phyloP scores from a whole-genome alignment of 1,140 invertebrate species.

The Zophobas atratus region DNA sequence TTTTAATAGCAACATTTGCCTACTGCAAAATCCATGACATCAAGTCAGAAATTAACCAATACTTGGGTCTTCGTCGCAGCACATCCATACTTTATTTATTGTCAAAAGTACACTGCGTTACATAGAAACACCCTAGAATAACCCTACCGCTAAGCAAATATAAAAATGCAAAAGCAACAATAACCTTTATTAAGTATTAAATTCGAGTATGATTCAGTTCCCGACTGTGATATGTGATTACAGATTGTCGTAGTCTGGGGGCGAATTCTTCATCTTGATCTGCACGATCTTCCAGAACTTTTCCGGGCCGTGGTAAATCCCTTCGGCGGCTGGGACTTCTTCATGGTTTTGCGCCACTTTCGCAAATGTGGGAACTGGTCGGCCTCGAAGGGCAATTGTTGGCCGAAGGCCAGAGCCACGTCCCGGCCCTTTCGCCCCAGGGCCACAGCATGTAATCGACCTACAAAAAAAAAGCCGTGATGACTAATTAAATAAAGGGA shows the following conservation, averaged over 20 bases:
- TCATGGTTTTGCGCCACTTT: conserved; percentile 80
- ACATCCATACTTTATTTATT: no score
- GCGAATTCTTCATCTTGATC: conserved; percentile 52
- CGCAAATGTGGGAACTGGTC: conserved; percentile 56
- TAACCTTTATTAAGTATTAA: no score
- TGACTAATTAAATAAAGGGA: not conserved
- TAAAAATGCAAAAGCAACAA: no score
- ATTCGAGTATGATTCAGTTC: no score
- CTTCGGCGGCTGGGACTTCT: conserved; percentile 71
- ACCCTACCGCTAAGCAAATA: no score
- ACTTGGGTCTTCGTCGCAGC: no score
- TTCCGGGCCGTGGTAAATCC: conserved; percentile 61
- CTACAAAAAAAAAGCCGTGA: conserved; percentile 46
- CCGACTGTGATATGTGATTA: conserved; percentile 31
- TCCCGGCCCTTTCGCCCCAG: conserved; percentile 81
- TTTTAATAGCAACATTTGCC: no score
- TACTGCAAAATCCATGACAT: no score
- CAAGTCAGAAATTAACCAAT: no score
- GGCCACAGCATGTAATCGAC: conserved; percentile 93
- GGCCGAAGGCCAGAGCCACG: conserved; percentile 72
- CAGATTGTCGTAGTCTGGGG: conserved; percentile 61
- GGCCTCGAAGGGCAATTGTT: conserved; percentile 71
- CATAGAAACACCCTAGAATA: no score
- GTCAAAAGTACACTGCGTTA: no score
- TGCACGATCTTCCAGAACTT: conserved; percentile 61